phyloP scores from a whole-genome alignment of 1,140 invertebrate species.

The Frieseomelitta varia region DNA sequence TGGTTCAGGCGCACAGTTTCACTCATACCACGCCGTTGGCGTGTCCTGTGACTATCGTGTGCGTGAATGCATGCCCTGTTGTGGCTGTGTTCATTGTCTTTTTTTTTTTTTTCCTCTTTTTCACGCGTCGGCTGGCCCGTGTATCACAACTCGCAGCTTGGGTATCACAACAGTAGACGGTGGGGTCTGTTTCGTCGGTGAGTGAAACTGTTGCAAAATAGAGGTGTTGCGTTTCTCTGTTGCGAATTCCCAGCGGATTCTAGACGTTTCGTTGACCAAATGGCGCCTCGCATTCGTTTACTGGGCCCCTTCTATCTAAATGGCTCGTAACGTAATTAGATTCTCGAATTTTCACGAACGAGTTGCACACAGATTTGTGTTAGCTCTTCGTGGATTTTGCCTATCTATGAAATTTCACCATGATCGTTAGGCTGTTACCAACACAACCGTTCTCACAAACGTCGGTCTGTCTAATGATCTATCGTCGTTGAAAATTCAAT shows the following conservation, averaged over 20 bases:
- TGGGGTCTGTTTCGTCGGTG: constrained; percentile 10
- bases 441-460: background rate
- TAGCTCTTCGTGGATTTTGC: no score
- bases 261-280: constrained; percentile 5
- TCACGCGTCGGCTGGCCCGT: constrained; percentile 11
- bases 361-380: no score
- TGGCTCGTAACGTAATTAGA: no score
- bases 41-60: constrained; percentile 31
- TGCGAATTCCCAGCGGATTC: background rate
- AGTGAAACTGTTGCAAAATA: constrained; percentile 34
- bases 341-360: no score
- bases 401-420: no score
- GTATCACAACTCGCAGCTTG: constrained; percentile 19
- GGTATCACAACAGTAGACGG: constrained; percentile 33
- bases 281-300: background rate
- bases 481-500: background rate
- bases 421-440: no score
- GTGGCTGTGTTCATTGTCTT: constrained; percentile 42
- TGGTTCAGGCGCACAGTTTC: constrained; percentile 58
- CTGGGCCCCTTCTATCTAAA: no score
- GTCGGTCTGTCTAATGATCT: background rate
- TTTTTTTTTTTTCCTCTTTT: background rate
- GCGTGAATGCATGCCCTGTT: constrained; percentile 43
- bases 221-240: constrained; percentile 22
- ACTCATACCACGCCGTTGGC: background rate